Base-by-base conservation (phyloP, 1,140 invertebrate genomes). In the Spodoptera litura region DNA sequence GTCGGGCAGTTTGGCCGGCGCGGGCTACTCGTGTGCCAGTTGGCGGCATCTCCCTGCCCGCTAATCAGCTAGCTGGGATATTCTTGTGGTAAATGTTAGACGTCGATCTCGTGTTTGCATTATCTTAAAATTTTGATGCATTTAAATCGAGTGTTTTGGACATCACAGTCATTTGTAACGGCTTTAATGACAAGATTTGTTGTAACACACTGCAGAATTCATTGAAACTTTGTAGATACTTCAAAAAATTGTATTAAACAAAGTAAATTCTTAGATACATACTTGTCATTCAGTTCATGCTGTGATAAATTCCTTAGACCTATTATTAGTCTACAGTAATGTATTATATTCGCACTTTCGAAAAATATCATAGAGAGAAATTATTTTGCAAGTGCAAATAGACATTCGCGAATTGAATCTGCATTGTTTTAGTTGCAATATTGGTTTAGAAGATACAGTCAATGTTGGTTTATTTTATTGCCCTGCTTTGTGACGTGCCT, bases 1-100 rank as follows among this genome's bases (percentile, higher is more conserved):
- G 81, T 78, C 81, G 85, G 81, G 85, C 86, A 80, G 90, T 88
- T 91, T 91, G 91, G 89, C 89, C 79, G 79, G 61, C 78, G 84
- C 78, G 66, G 53, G 82, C 81, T 85, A 75, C 81, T 49, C 70
- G 70, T 66, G 81, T 91, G 91, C 91, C 91, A 93, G 90, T 89
- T 93, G 91, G 91, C 91, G 84, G 72, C 70, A 27, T 68, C 77
- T 73, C 79, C 79, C 64, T 56, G 76, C 66, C 82, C 85, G 85
- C 81, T 89, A 89, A 89, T 91, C 88, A 87, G 85, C 78, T 78
- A 81, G 77, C 79, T 85, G 85, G 64, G 71, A 85, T 73, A 87
- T 87, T 86, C 83, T 87, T 83, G 81, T 83, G 85, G 76, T 78
- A 68, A 73, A 80, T 64, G 79, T 74, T 74, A 82, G 73, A 64